These are phyloP conservation scores for Ephestia elutella DNA, from an alignment of 1,140 invertebrate species.

Conservation along the genomic window DNA sequence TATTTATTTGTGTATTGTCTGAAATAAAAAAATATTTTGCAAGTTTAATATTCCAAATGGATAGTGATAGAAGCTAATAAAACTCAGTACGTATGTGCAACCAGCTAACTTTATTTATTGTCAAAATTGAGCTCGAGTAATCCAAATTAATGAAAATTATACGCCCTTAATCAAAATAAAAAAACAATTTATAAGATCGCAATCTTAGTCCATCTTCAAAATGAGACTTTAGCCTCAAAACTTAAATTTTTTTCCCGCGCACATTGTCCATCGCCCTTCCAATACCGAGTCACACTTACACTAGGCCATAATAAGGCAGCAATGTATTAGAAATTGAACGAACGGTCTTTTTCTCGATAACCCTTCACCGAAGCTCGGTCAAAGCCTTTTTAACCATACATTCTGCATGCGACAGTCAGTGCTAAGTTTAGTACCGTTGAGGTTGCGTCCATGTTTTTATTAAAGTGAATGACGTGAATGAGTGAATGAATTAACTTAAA, in stretches of 20 bases:
- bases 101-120: no score
- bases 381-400: background rate
- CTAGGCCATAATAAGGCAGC: background rate
- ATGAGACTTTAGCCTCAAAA: background rate
- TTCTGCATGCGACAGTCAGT: background rate
- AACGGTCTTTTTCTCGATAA: background rate
- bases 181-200: no score
- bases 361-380: background rate
- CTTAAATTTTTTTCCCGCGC: background rate
- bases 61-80: no score
- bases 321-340: background rate
- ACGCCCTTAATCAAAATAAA: background rate
- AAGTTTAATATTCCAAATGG: no score
- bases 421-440: background rate
- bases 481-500: background rate
- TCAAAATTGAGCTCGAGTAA: no score
- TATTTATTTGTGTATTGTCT: no score
- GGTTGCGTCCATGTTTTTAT: background rate
- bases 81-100: no score
- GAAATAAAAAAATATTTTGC: no score
- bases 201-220: no score
- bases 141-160: no score
- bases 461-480: background rate
- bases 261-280: background rate
- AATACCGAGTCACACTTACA: background rate